Conservation (phyloP, 2,888 invertebrate genomes). For the Brachyptera risi region DNA sequence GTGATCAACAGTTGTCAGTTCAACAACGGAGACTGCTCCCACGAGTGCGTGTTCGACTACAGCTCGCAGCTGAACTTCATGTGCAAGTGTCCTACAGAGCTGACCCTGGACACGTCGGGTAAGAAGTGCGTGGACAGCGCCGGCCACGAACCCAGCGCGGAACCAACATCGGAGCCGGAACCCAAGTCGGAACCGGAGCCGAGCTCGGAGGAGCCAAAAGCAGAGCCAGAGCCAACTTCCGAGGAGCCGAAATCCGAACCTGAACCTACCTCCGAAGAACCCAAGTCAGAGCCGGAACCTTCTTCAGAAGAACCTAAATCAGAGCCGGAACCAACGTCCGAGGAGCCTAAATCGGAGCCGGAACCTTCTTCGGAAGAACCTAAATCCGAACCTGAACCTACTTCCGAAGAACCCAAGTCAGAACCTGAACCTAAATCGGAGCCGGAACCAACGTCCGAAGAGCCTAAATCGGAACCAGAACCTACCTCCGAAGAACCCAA, state of each 20-base stretch:
- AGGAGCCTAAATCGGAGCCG: constrained; percentile 36
- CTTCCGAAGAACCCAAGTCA: constrained; percentile 30
- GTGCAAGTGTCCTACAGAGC: constrained; percentile 60
- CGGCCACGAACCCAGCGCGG: constrained; percentile 35
- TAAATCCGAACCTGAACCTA: constrained; percentile 35
- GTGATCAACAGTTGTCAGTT: constrained; percentile 63
- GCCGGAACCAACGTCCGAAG: constrained; percentile 31
- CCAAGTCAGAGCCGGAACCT: constrained; percentile 35
- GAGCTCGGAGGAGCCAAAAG: constrained; percentile 36
- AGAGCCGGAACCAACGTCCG: constrained; percentile 34
- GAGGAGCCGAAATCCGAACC: constrained; percentile 25
- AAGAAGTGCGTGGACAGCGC: constrained; percentile 2
- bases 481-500: constrained; percentile 25
- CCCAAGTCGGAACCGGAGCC: constrained; percentile 39
- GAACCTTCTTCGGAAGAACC: constrained; percentile 32
- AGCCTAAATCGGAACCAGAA: constrained; percentile 7
- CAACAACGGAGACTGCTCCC: constrained; percentile 60
- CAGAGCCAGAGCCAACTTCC: constrained; percentile 35
- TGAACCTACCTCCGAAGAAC: constrained; percentile 33
- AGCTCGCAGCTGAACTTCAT: constrained; percentile 53
- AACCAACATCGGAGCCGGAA: constrained; percentile 39
- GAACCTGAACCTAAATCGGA: constrained; percentile 35
- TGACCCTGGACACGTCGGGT: constrained; percentile 46
- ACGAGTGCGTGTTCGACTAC: constrained; percentile 64
- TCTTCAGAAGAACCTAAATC: constrained; percentile 14